Conservation (phyloP, 1,140 invertebrate species). For the Chionoecetes opilio region DNA sequence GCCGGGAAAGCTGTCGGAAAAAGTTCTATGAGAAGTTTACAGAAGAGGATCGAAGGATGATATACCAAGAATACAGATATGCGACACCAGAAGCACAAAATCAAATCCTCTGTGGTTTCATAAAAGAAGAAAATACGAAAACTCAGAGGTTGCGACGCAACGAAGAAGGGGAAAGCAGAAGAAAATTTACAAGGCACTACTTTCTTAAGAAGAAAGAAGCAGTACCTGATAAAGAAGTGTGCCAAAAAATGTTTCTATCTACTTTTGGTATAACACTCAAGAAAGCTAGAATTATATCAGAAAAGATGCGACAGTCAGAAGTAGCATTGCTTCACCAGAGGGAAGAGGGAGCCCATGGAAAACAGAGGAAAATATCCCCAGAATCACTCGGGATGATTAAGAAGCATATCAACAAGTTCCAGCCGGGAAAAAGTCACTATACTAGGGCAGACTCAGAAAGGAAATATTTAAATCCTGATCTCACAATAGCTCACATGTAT, state of each 20-base stretch:
- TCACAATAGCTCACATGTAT: slow-evolving; percentile 47
- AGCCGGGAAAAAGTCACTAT: not conserved
- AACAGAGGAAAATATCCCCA: slow-evolving; percentile 40
- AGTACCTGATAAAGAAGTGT: too few relatives aligned
- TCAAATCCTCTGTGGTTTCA: slow-evolving; percentile 43
- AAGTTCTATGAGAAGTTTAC: slow-evolving; percentile 46
- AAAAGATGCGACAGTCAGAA: too few relatives aligned
- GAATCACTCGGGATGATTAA: slow-evolving; percentile 27
- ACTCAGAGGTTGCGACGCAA: not conserved
- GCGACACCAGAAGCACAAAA: slow-evolving; percentile 55
- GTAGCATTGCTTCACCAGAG: not conserved
- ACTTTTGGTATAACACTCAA: slow-evolving; percentile 10
- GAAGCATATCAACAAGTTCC: too few relatives aligned
- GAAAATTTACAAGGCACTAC: slow-evolving; percentile 56
- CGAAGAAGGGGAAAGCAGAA: slow-evolving; percentile 43
- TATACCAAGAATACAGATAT: slow-evolving; percentile 50
- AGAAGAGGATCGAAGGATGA: slow-evolving; percentile 49
- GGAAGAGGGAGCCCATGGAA: slow-evolving; percentile 20
- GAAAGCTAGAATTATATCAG: not conserved
- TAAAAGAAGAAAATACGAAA: slow-evolving; percentile 35
- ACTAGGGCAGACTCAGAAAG: too few relatives aligned
- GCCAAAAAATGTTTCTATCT: slow-evolving; percentile 52
- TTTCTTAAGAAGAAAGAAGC: too few relatives aligned
- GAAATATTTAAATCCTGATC: too few relatives aligned
- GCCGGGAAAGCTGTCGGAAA: slow-evolving; percentile 45